Base-by-base conservation (phyloP, 2,888 invertebrate species). In the Andrena bicolor region DNA sequence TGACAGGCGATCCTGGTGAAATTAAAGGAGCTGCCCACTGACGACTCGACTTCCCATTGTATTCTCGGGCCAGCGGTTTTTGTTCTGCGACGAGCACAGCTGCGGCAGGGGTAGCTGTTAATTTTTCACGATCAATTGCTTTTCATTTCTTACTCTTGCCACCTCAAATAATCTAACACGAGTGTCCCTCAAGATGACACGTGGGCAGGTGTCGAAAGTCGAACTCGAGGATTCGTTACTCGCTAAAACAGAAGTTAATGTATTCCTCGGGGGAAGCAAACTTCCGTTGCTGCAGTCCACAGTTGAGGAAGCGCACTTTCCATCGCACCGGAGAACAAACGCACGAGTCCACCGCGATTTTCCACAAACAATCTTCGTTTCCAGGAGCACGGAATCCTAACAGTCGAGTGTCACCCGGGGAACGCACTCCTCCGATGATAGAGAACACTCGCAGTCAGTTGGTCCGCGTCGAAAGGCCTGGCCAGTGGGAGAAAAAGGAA, bases 1-100 rank as follows among this genome's bases (percentile, higher is more conserved):
- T 86, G 80, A 64, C 84, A 83, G 85, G 75, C 74, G 70, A 83
- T 86, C 73, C 80, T 74, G 75, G 69, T 65, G 84, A 76, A 86
- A 86, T 82, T 80, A 85, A 86, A 82, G 82, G 73, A 56, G 69
- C 82, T 75, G 70, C 78, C 80, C 84, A 69, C 78, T 81, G 80
- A 65, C 71, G 76, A 82, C 65, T 48, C 71, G 61, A 64, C 51
- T 76, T 61, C 72, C 30, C 60, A 70, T 80, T 85, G 82, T 83
- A 72, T 61, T 66, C 66, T 53, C 81, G 73, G 76, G 49, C 73
- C 0, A 26, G n/a, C 8, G 35, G 32, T 79, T 73, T 82, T 80
- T 76, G 48, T 53, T 26, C 16, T 30, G 8, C 30, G 13, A 5
- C 4, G n/a, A 48, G 16, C 8, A 13, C 10, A 32, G 30, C 56